Base-by-base conservation (phyloP, 2,888 invertebrate genomes). In the Bellardia bayeri region DNA sequence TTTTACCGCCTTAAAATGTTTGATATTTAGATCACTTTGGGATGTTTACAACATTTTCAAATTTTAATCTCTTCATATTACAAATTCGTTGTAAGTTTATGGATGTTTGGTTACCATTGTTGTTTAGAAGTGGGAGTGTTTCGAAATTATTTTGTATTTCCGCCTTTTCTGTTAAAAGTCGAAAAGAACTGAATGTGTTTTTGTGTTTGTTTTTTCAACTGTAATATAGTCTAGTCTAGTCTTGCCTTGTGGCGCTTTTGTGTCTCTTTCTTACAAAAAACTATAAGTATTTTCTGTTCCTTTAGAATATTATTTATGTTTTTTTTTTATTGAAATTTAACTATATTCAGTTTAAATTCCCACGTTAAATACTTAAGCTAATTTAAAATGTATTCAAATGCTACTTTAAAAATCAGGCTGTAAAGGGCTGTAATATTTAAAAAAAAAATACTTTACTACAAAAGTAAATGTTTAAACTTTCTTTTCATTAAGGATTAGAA, bases 71-170 rank as follows among this genome's bases (percentile, higher is more conserved):
- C 49, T 58, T 58, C 23, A 64, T 56, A 56, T 63, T 78, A 45
- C 37, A 69, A 63, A 63, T 63, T 83, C 54, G 54, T 78, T 71
- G 33, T 63, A 51, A 82, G 14, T 68, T 76, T 58, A 16, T 64
- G 13, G n/a, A 37, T 80, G n/a, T 51, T 63, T 64, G 0, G 4
- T 11, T 69, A 37, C n/a, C 1, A 37, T 42, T 71, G 5, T 45
- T 56, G 2, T 51, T 69, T 61, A 9, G 64, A 82, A 86, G 74
- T 74, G 85, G 85, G 81, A 66, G 85, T 82, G 68, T 82, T 61
- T 40, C 6, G 4, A 13, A 45, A 49, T 14, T 1, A 7, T 61
- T 33, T 81, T 13, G 13, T 45, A 56, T 72, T 83, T 81, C 80
- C 83, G 83, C 86, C 83, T 80, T 80, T 49, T 6, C 37, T 49